phyloP scores from a whole-genome alignment of 1,140 invertebrate species.

The Drosophila nebulosa region DNA sequence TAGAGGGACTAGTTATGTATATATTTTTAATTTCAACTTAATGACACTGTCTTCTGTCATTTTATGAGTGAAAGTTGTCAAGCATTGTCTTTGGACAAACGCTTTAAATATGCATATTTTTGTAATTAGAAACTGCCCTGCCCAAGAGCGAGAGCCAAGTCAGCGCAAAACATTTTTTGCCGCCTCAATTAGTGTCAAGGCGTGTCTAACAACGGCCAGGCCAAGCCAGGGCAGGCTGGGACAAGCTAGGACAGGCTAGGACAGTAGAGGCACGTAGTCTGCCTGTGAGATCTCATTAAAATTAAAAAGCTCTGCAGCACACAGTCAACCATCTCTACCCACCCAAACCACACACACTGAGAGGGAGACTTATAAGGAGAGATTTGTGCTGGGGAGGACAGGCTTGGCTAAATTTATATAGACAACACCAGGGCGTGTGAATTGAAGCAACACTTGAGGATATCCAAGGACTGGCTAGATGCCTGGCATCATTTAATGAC shows the following conservation, averaged over 20 bases:
- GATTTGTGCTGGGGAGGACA: conserved; percentile 24
- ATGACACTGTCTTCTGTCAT: conserved; percentile 20
- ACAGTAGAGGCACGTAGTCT: conserved; percentile 54
- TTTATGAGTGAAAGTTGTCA: conserved; percentile 34
- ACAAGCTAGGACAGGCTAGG: conserved; percentile 10
- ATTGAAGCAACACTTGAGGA: conserved; percentile 54
- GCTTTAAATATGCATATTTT: conserved; percentile 75
- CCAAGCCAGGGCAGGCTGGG: conserved; percentile 3
- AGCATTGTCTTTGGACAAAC: conserved; percentile 38
- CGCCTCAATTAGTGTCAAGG: conserved; percentile 69
- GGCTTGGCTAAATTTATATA: conserved; percentile 40
- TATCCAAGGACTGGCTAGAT: conserved; percentile 21
- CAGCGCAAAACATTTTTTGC: conserved; percentile 68
- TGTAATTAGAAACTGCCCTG: conserved; percentile 63
- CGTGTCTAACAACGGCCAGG: conserved; percentile 49
- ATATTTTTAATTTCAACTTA: conserved; percentile 4
- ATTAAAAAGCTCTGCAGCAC: conserved; percentile 67
- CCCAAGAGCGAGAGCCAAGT: conserved; percentile 32
- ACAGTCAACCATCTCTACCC: neutral
- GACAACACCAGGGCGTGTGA: conserved; percentile 44
- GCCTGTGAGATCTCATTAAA: conserved; percentile 75
- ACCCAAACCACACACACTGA: conserved; percentile 1
- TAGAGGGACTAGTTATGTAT: neutral
- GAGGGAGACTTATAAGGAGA: conserved; percentile 13
- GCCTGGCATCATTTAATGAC: conserved; percentile 65